phyloP scores from a whole-genome alignment of 2,113 vertebrate species.

The Antennarius striatus region DNA sequence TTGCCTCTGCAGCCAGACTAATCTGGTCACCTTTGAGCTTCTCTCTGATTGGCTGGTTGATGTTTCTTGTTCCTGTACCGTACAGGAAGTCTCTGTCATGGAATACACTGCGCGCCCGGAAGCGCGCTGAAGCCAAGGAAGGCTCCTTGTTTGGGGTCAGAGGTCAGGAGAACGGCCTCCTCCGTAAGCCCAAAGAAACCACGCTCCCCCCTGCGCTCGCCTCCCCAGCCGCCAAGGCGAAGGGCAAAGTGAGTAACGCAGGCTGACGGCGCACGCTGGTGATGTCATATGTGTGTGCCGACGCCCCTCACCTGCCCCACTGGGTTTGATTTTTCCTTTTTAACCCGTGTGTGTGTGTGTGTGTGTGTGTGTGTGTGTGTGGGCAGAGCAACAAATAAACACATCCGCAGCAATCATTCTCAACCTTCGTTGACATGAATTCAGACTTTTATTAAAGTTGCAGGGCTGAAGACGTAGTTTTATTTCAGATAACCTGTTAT shows the following conservation, averaged over 20 bases:
- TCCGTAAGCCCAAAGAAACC: slow-evolving; percentile 91
- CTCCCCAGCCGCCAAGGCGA: slow-evolving; percentile 83
- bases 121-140: slow-evolving; percentile 91
- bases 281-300: slow-evolving; percentile 53
- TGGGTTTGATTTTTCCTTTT: slow-evolving; percentile 8
- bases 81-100: slow-evolving; percentile 99
- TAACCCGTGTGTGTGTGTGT: slow-evolving; percentile 26
- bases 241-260: slow-evolving; percentile 97
- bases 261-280: slow-evolving; percentile 31
- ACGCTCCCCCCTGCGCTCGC: slow-evolving; percentile 72
- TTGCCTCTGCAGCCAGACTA: slow-evolving; percentile 39
- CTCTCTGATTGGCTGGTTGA: slow-evolving; percentile 81
- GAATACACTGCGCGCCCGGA: slow-evolving; percentile 98
- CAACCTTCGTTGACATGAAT: slow-evolving; percentile 23
- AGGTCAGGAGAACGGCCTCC: slow-evolving; percentile 90
- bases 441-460: too few relatives aligned
- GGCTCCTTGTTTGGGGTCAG: slow-evolving; percentile 80
- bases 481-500: too few relatives aligned
- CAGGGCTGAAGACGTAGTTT: neutral
- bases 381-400: slow-evolving; percentile 16
- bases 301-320: slow-evolving; percentile 30
- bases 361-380: slow-evolving; percentile 19
- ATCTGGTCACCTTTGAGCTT: slow-evolving; percentile 21
- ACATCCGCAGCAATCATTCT: slow-evolving; percentile 39
- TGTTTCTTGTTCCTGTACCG: slow-evolving; percentile 83